Evolutionary conservation across 1,140 invertebrate species (phyloP), one percentile per base, ranked within the genome.

Genomic region (Drosophila malerkotliana): DNA sequence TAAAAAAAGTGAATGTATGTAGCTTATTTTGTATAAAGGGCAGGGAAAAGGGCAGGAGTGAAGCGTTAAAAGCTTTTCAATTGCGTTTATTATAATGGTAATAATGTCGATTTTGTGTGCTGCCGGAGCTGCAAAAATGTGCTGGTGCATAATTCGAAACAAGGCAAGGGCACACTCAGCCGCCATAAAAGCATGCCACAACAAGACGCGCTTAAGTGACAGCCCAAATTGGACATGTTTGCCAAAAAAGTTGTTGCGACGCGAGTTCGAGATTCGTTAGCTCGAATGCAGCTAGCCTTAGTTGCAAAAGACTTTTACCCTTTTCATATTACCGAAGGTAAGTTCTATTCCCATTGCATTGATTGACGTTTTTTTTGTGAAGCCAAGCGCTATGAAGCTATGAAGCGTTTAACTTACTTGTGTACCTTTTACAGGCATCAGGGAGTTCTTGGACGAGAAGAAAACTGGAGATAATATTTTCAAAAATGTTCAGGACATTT

Each of bases 381-480:
- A 1, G 18, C 18, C 18, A 18, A 18, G 18, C 18, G 18, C 18
- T 18, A 1, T 18, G 18, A 18, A 18, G 18, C 18, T 18, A 18
- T 18, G 18, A 18, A 18, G 18, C 18, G 1, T 18, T 18, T 18
- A 18, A 18, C 18, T 18, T 54, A 54, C 32, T 54, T 54, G 51
- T 54, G 51, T 54, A 54, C 37, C 51, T 54, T 45, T 56, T 44
- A 56, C 54, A 56, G 37, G 21, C 24, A 56, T 56, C 54, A 44
- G 54, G 39, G 39, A 56, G 54, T 44, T 44, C 37, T 56, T 56
- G 24, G 54, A 56, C 39, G 54, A 44, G 54, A 56, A 56, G 54
- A 56, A 56, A 56, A 56, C 54, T 56, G 54, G 21, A 56, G 39
- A 56, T 15, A 56, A 56, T 56, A 56, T 56, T 44, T 24, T 56